phyloP scores from a whole-genome alignment of 1,140 invertebrate genomes.

The Lucilia sericata region DNA sequence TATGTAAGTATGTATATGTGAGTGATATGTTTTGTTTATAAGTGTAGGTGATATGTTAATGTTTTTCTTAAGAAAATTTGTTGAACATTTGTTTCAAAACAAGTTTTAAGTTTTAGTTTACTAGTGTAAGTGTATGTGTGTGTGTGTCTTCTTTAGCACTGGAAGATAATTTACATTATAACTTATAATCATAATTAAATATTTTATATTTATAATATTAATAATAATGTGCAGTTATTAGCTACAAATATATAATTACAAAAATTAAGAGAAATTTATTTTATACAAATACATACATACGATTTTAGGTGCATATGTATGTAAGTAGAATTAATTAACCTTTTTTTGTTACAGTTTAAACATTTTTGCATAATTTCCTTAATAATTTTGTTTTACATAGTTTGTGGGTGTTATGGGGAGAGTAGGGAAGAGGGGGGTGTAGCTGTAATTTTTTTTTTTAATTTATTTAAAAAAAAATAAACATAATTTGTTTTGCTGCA shows the following conservation, averaged over 20 bases:
- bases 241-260: background rate
- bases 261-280: background rate
- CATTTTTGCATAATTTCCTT: no score
- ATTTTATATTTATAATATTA: background rate
- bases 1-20: background rate
- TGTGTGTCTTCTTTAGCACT: slow-evolving; percentile 8
- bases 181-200: background rate
- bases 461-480: no score
- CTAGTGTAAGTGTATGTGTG: background rate
- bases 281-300: no score
- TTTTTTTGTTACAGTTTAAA: no score
- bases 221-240: slow-evolving; percentile 1
- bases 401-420: no score
- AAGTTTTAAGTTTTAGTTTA: background rate
- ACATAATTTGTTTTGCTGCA: no score
- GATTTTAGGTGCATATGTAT: no score
- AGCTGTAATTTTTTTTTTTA: no score
- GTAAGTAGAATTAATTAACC: no score
- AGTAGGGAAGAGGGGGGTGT: no score
- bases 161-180: slow-evolving; percentile 5
- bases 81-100: background rate
- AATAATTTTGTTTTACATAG: no score
- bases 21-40: background rate
- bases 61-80: background rate
- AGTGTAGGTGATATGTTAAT: background rate